phyloP scores from a whole-genome alignment of 1,140 invertebrate genomes.

The Agrilus planipennis region DNA sequence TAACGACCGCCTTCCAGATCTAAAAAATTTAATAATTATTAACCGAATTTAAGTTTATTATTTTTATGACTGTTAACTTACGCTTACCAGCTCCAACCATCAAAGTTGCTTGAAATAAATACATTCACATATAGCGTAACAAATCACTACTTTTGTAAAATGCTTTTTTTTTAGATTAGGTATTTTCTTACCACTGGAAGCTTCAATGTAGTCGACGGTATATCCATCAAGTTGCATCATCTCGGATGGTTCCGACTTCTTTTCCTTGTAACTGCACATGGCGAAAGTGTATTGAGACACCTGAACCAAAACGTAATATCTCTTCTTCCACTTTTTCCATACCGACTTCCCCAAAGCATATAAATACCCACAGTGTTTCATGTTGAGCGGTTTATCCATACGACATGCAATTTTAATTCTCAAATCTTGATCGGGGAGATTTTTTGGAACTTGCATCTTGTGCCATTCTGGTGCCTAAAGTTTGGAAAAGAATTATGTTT shows the following conservation, averaged over 20 bases:
- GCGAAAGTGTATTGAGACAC: conserved; percentile 99
- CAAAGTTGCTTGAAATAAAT: conserved; percentile 65
- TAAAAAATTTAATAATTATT: conserved; percentile 29
- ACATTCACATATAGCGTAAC: no score
- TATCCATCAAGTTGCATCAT: conserved; percentile 99
- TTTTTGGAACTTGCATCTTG: conserved; percentile 92
- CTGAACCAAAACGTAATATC: conserved; percentile 97
- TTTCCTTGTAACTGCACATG: conserved; percentile 98
- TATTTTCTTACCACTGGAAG: conserved; percentile 57
- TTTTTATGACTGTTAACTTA: conserved; percentile 19
- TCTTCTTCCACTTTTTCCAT: conserved; percentile 99
- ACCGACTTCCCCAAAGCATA: conserved; percentile 93
- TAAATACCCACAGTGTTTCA: conserved; percentile 91
- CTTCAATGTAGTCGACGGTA: conserved; percentile 98
- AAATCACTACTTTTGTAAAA: conserved; percentile 1
- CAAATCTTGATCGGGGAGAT: conserved; percentile 86
- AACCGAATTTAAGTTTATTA: not conserved
- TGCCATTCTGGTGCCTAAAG: conserved; percentile 88
- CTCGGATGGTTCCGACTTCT: conserved; percentile 97
- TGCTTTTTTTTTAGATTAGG: not conserved
- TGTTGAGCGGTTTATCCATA: conserved; percentile 98
- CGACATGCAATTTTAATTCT: conserved; percentile 95
- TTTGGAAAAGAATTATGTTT: not conserved
- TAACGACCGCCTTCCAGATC: conserved; percentile 78
- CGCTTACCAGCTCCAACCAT: conserved; percentile 75